These are phyloP conservation scores for Hypomecis atomaria DNA, from an alignment of 2,888 invertebrate species.

Conservation along the genomic window DNA sequence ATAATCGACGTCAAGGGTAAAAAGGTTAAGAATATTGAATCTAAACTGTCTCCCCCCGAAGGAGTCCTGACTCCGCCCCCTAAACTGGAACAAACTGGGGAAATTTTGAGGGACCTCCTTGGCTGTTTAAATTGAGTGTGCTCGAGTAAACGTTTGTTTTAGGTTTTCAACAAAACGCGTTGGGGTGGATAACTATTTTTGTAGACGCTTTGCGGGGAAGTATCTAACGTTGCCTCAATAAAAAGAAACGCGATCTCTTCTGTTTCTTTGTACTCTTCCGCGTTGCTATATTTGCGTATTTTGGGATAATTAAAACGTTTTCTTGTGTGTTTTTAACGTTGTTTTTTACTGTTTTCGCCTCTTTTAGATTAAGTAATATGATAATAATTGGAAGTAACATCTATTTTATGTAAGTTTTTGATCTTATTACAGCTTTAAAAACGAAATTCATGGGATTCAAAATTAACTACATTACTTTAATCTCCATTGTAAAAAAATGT, in stretches of 20 bases:
- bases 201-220: conserved; percentile 1
- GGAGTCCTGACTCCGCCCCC: conserved; percentile 16
- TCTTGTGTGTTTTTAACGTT: too few relatives aligned
- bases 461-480: too few relatives aligned
- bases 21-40: conserved; percentile 35
- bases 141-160: conserved; percentile 31
- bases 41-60: conserved; percentile 23
- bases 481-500: too few relatives aligned
- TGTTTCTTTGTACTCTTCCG: background rate
- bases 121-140: conserved; percentile 32
- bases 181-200: conserved; percentile 25
- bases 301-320: background rate
- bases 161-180: conserved; percentile 23
- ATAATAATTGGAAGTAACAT: too few relatives aligned
- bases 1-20: conserved; percentile 28
- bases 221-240: conserved; percentile 9
- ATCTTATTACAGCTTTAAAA: too few relatives aligned
- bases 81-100: conserved; percentile 28
- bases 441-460: too few relatives aligned
- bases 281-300: background rate
- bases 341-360: too few relatives aligned
- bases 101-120: conserved; percentile 31
- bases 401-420: too few relatives aligned
- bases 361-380: too few relatives aligned
- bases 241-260: background rate